Base-by-base conservation (phyloP, 1,140 invertebrate species). In the Drosophila tsacasi region DNA sequence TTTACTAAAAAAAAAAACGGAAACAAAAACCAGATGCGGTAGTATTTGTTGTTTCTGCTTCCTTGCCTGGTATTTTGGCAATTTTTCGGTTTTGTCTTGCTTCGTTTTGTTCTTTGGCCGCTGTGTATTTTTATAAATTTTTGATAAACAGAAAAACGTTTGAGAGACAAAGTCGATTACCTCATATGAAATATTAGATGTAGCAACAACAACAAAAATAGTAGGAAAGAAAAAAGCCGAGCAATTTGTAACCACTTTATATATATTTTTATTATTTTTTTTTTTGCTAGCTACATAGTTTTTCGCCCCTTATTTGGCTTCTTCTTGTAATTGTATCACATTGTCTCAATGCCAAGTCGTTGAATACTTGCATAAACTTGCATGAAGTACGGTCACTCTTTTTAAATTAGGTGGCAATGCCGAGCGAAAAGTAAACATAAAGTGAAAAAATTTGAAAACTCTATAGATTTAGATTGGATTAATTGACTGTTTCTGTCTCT, bases 21-120 rank as follows among this genome's bases (percentile, higher is more conserved):
- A 44, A 55, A n/a, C 19, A 23, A 44, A 63, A 50, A 63, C 49
- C 72, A 87, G 69, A 76, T 86, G 79, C 82, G 68, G 81, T 77
- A 84, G 84, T 84, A 67, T 76, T 80, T n/a, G n/a, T 73, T 65
- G 49, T 66, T 72, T 40, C 42, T 64, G 30, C 23, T 61, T 23
- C 7, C 71, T 67, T 81, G 61, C 44, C 59, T 60, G 42, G 19
- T 42, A 46, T 81, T 60, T 79, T 75, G 46, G 39, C 59, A 50
- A 69, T 75, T 63, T 63, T 83, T 69, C 54, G 32, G 49, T 44
- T 61, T 83, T 80, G 49, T 60, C 47, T 73, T 67, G 23, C n/a
- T 57, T 42, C n/a, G n/a, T 25, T 21, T 23, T 55, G 9, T 40
- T 64, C 8, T 35, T 17, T 66, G 19, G 13, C 3, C 21, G 15